Conservation (phyloP, 1,140 invertebrate genomes). For the Globodera ellingtonae region DNA sequence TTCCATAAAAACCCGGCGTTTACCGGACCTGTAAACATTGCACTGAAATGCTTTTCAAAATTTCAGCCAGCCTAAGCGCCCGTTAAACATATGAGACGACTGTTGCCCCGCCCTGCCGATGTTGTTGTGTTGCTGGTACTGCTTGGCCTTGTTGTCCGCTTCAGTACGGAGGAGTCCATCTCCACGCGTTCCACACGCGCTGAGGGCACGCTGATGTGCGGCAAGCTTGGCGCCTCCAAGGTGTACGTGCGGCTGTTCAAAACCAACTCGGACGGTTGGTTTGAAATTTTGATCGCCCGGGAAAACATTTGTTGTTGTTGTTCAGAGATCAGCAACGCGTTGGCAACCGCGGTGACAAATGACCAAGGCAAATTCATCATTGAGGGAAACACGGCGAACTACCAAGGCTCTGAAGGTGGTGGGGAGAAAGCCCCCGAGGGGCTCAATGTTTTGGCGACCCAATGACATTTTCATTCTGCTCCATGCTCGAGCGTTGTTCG, state of each 20-base stretch:
- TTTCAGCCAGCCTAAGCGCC: no score
- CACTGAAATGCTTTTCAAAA: no score
- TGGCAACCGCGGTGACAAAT: slow-evolving; percentile 37
- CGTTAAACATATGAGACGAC: neutral
- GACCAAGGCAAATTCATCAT: slow-evolving; percentile 24
- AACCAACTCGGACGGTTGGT: slow-evolving; percentile 31
- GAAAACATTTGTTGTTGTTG: neutral
- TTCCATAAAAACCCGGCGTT: no score
- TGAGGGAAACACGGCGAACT: slow-evolving; percentile 35
- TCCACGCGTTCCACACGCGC: slow-evolving; percentile 32
- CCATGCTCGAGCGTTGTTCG: no score
- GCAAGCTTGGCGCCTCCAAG: slow-evolving; percentile 19
- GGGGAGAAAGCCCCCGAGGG: neutral
- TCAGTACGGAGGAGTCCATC: slow-evolving; percentile 9
- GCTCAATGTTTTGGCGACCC: neutral
- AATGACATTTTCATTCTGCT: no score
- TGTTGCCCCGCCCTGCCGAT: neutral
- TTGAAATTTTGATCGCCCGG: neutral
- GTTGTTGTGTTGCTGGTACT: neutral
- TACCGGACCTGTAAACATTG: no score
- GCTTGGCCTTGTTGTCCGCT: neutral
- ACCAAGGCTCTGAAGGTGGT: slow-evolving; percentile 36
- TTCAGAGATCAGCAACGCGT: slow-evolving; percentile 34
- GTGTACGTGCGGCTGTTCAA: slow-evolving; percentile 43
- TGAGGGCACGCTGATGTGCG: slow-evolving; percentile 37